Conservation (phyloP, 1,140 invertebrate genomes). For the Drosophila biarmipes region DNA sequence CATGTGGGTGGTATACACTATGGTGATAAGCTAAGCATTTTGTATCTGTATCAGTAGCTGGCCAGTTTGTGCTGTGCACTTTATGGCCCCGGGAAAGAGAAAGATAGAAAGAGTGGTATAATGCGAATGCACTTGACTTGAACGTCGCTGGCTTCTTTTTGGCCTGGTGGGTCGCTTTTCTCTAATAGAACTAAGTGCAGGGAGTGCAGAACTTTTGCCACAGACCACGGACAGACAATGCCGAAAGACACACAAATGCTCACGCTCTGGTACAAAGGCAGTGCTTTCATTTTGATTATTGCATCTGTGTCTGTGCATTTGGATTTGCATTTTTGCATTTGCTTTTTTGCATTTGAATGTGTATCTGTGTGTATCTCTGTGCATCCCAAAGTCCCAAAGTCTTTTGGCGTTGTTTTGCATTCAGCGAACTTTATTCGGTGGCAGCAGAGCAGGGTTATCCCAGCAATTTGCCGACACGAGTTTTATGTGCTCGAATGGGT, state of each 20-base stretch:
- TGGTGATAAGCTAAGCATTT: constrained; percentile 47
- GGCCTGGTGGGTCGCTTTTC: constrained; percentile 28
- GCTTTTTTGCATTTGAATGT: constrained; percentile 19
- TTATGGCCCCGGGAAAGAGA: constrained; percentile 22
- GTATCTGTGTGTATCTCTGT: constrained; percentile 14
- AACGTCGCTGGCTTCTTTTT: constrained; percentile 50
- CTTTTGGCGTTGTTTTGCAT: constrained; percentile 49
- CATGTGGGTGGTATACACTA: constrained; percentile 35
- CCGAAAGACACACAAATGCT: constrained; percentile 13
- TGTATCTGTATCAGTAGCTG: constrained; percentile 52
- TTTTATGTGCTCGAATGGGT: constrained; percentile 29
- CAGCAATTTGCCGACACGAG: constrained; percentile 52
- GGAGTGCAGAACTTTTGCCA: constrained; percentile 64
- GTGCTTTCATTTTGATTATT: constrained; percentile 74
- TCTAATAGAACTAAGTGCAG: constrained; percentile 75
- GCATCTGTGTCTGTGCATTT: constrained; percentile 42
- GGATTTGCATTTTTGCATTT: constrained; percentile 21
- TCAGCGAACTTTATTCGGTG: constrained; percentile 49
- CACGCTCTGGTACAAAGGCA: constrained; percentile 22
- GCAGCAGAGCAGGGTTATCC: constrained; percentile 39
- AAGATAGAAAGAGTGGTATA: constrained; percentile 31
- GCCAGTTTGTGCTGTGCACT: constrained; percentile 60
- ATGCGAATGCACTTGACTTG: constrained; percentile 76
- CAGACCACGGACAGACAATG: constrained; percentile 28
- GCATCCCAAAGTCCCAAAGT: constrained; percentile 42